Conservation (phyloP, 1,140 invertebrate genomes). For the Penaeus vannamei region DNA sequence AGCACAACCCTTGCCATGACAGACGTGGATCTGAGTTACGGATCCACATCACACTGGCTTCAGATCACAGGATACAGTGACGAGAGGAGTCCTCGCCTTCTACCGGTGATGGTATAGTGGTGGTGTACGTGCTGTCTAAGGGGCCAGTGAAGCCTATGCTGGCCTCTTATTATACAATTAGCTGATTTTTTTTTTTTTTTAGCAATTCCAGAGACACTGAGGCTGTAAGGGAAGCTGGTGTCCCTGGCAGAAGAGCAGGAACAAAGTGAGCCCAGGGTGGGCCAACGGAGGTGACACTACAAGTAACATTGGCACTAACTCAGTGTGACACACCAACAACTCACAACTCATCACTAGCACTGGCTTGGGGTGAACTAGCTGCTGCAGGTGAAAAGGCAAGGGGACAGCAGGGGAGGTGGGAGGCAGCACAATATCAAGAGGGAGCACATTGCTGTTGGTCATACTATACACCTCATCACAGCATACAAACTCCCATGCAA, state of each 20-base stretch:
- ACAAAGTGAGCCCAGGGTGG: slow-evolving; percentile 46
- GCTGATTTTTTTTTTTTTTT: slow-evolving; percentile 27
- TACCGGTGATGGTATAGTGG: slow-evolving; percentile 50
- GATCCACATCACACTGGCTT: slow-evolving; percentile 36
- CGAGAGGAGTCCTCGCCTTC: slow-evolving; percentile 23
- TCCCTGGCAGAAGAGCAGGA: slow-evolving; percentile 48
- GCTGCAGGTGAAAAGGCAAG: slow-evolving; percentile 50
- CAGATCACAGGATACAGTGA: slow-evolving; percentile 45
- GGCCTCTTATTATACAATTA: slow-evolving; percentile 18
- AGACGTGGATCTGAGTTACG: neutral
- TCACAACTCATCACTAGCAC: slow-evolving; percentile 62
- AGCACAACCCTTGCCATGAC: slow-evolving; percentile 3
- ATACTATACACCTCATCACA: slow-evolving; percentile 52
- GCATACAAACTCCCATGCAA: slow-evolving; percentile 55
- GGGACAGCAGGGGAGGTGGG: slow-evolving; percentile 44
- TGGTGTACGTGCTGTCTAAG: slow-evolving; percentile 49
- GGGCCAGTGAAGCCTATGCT: slow-evolving; percentile 43
- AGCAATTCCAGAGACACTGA: slow-evolving; percentile 49
- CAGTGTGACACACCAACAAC: slow-evolving; percentile 60
- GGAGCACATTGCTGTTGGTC: slow-evolving; percentile 54
- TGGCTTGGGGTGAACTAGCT: slow-evolving; percentile 61
- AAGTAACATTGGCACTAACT: slow-evolving; percentile 64
- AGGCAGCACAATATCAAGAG: slow-evolving; percentile 47
- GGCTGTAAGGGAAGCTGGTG: slow-evolving; percentile 47
- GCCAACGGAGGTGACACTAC: slow-evolving; percentile 48